Evolutionary conservation across 2,113 vertebrate species (phyloP).

Genomic region (Stercorarius parasiticus): DNA sequence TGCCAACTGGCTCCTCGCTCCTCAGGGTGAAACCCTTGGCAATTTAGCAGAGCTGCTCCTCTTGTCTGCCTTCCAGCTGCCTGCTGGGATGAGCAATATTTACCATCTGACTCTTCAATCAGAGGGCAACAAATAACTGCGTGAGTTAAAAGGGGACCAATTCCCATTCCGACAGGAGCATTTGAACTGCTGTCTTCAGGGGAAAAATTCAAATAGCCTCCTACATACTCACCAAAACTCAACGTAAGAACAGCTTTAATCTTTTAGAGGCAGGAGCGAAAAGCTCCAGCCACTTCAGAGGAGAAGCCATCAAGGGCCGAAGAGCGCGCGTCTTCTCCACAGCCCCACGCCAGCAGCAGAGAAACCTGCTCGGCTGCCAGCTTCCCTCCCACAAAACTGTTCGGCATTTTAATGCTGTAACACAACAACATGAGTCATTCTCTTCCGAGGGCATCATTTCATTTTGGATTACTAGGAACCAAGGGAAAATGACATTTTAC

Average conservation of each 20-base stretch:
- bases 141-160: neutral
- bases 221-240: neutral
- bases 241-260: neutral
- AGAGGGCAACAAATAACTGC: neutral
- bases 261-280: neutral
- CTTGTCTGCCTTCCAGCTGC: neutral
- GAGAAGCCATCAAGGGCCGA: neutral
- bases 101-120: constrained; percentile 7
- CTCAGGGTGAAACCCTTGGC: neutral
- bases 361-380: neutral
- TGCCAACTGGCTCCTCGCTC: neutral
- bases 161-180: neutral
- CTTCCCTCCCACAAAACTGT: neutral
- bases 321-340: neutral
- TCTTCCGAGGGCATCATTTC: neutral
- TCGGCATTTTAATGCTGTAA: neutral
- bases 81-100: constrained; percentile 7
- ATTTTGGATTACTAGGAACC: neutral
- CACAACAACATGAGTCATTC: neutral
- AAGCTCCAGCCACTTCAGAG: neutral
- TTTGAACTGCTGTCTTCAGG: constrained; percentile 27
- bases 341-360: neutral
- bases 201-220: constrained; percentile 4
- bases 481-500: neutral
- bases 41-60: neutral